Evolutionary conservation across 1,140 invertebrate genomes (phyloP).

Genomic region (Hirudo medicinalis): DNA sequence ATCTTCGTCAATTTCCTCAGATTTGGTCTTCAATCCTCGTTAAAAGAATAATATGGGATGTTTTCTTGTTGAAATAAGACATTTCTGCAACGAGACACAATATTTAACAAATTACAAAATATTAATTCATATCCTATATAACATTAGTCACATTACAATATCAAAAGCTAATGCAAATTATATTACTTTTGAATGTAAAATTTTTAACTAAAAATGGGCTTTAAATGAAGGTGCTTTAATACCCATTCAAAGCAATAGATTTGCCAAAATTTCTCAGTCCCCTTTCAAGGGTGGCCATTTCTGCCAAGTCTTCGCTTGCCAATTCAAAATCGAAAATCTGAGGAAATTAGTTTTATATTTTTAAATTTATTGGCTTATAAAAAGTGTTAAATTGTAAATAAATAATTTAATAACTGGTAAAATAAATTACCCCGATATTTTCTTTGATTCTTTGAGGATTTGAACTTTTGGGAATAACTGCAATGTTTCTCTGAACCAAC

Average conservation of each 20-base stretch:
- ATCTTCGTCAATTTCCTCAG: background rate
- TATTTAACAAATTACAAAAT: background rate
- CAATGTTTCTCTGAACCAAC: conserved; percentile 58
- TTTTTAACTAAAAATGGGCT: too few relatives aligned
- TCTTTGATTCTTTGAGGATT: conserved; percentile 50
- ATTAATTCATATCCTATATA: too few relatives aligned
- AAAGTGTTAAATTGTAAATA: too few relatives aligned
- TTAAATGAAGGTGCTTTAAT: background rate
- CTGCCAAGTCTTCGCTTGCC: background rate
- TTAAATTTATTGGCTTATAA: too few relatives aligned
- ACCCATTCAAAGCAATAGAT: background rate
- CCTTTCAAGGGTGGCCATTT: background rate
- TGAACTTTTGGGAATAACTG: conserved; percentile 63
- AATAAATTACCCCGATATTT: conserved; percentile 31
- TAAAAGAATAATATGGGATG: background rate
- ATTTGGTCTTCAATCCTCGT: background rate
- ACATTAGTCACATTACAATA: background rate
- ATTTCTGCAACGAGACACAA: background rate
- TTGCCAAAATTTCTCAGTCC: background rate
- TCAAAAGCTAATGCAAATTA: background rate
- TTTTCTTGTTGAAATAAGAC: background rate
- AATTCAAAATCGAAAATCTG: too few relatives aligned
- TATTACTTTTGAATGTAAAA: background rate
- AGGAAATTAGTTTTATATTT: too few relatives aligned
- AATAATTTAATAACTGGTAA: too few relatives aligned